A percentile compares a stretch with the other conserved stretches of the same genome.
phyloP scores from a whole-genome alignment of 1,140 invertebrate species.

The Sycobia sp. region DNA sequence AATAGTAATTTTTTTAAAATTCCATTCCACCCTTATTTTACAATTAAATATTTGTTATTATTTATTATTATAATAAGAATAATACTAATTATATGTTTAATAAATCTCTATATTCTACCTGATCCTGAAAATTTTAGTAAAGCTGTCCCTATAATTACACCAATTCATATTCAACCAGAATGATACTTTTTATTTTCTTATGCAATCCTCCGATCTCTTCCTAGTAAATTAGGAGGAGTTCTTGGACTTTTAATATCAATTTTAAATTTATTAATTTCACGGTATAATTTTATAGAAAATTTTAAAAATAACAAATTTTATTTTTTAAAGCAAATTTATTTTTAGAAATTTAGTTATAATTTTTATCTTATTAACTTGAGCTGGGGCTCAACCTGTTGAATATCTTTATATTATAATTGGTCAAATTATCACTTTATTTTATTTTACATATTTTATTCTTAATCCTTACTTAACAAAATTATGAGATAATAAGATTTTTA shows the following conservation, averaged over 20 bases:
- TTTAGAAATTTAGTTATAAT: conserved; percentile 63
- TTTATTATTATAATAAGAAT: too few relatives aligned
- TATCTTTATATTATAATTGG: conserved; percentile 65
- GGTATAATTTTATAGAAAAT: too few relatives aligned
- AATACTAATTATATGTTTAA: conserved; percentile 56
- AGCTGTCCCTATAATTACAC: conserved; percentile 65
- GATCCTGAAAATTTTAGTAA: conserved; percentile 71
- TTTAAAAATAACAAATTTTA: too few relatives aligned
- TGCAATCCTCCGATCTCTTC: conserved; percentile 72
- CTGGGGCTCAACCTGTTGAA: conserved; percentile 68
- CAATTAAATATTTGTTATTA: too few relatives aligned
- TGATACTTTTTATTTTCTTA: conserved; percentile 76
- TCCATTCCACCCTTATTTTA: too few relatives aligned
- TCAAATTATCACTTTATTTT: too few relatives aligned
- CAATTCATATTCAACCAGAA: conserved; percentile 72
- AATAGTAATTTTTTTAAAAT: conserved; percentile 51
- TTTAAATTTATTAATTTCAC: too few relatives aligned
- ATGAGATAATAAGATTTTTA: too few relatives aligned
- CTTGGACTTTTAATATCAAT: too few relatives aligned
- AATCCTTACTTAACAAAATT: too few relatives aligned
- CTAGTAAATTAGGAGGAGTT: conserved; percentile 74
- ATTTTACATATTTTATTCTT: too few relatives aligned
- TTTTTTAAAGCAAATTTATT: too few relatives aligned
- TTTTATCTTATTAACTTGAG: conserved; percentile 69
- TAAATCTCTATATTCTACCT: conserved; percentile 61